A percentile compares a stretch with the other conserved stretches of the same genome.
These are phyloP conservation scores for Ochotona princeps DNA, from an alignment of 2,113 vertebrate species.

Conservation along the genomic window DNA sequence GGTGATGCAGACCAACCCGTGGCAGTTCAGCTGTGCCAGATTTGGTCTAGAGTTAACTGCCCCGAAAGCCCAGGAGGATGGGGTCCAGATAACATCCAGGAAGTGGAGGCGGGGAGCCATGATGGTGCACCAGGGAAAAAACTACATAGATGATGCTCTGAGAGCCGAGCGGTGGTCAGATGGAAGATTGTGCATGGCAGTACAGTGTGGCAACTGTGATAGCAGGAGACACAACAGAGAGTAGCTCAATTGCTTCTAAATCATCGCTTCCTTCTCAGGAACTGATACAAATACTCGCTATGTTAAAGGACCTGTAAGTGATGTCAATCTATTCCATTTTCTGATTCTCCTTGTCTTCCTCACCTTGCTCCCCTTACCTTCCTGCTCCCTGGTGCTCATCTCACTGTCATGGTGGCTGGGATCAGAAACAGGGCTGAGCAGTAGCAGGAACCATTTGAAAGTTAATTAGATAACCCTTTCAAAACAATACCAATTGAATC, in stretches of 20 bases:
- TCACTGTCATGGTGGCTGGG: background rate
- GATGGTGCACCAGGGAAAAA: background rate
- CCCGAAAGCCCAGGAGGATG: background rate
- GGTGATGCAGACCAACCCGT: background rate
- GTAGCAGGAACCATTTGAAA: constrained; percentile 42
- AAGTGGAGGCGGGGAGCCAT: background rate
- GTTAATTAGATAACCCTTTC: constrained; percentile 62
- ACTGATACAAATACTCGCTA: background rate
- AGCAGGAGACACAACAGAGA: background rate
- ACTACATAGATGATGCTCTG: background rate
- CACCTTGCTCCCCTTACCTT: background rate
- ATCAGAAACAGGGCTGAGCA: constrained; percentile 11
- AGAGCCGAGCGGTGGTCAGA: background rate
- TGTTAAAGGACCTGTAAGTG: background rate
- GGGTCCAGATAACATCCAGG: background rate
- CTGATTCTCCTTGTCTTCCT: background rate
- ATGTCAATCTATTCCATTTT: background rate
- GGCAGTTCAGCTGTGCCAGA: background rate
- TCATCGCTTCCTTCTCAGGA: background rate
- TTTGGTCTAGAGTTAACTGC: background rate
- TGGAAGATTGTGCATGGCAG: background rate
- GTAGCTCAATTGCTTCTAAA: background rate
- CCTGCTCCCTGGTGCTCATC: background rate
- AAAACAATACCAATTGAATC: constrained; percentile 49
- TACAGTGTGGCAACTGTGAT: accelerated